Base-by-base conservation (phyloP, 1,140 invertebrate species). In the Sinonovacula constricta region DNA sequence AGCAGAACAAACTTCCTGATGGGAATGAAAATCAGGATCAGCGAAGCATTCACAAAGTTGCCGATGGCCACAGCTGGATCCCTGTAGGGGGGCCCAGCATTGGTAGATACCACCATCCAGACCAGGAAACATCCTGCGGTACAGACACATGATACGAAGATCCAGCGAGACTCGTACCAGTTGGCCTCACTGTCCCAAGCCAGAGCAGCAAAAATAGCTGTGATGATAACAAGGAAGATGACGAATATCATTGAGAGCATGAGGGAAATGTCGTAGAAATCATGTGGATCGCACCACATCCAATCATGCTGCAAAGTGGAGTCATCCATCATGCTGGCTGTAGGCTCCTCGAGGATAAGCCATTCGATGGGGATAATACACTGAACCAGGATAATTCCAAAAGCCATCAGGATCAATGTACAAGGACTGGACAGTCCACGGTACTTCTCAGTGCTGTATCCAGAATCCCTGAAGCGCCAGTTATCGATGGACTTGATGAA, bases 191-290 rank as follows among this genome's bases (percentile, higher is more conserved):
- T 88, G 63, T 91, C 87, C 90, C 90, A 92, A 1, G 91, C 87
- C 26, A 92, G 65, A n/a, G 89, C 68, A 12, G 91, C 85, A 79
- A 93, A 91, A 28, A 92, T 82, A 4, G 87, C 86, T 0, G 90
- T 92, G 12, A 92, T 80, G 2, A 89, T 62, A 10, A 92, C 82
- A 0, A 93, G 86, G 31, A 92, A 85, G 80, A 92, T 89, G 18
- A 92, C 88, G 68, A 92, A 92, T 2, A 91, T 83, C 39, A 92
- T 88, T 2, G 92, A 92, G 18, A 92, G 83, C 15, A 92, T 89
- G 3, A 93, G 82, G 3, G 91, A 91, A 10, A 86, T 77, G 83
- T 92, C 91, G 67, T 92, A 91, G 31, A 82, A 83, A 3, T 85
- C 81, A 4, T 81, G 77, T 3, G 89, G 85, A 77, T 86, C 84